A percentile compares a stretch with the other conserved stretches of the same genome.
These are phyloP conservation scores for Pholis gunnellus DNA, from an alignment of 2,113 vertebrate species.

Conservation along the genomic window DNA sequence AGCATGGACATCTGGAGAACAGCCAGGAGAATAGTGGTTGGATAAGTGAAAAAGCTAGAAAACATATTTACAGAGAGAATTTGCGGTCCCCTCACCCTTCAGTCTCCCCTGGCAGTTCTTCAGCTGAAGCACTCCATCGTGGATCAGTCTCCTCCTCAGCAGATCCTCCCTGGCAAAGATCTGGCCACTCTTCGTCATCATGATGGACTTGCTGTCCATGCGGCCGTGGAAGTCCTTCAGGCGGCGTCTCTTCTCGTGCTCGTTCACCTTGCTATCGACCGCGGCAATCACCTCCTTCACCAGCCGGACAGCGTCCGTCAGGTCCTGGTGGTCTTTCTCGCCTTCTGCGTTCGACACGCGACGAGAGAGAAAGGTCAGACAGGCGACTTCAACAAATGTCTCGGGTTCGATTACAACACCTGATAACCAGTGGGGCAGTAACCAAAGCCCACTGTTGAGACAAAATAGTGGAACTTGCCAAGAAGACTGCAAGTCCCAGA, in stretches of 20 bases:
- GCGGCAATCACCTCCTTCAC: constrained; percentile 92
- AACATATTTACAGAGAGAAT: not conserved
- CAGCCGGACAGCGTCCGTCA: constrained; percentile 87
- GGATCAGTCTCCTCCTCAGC: constrained; percentile 89
- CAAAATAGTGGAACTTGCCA: no score
- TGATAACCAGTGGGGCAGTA: no score
- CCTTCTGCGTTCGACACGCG: not conserved
- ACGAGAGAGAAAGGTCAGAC: not conserved
- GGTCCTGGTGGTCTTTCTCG: constrained; percentile 87
- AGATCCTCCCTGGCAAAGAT: constrained; percentile 96
- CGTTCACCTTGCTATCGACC: constrained; percentile 93
- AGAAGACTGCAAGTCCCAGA: no score
- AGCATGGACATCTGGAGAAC: constrained; percentile 90
- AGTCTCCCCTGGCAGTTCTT: constrained; percentile 87
- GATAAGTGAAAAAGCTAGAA: not conserved
- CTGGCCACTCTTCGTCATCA: constrained; percentile 96
- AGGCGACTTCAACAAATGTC: no score
- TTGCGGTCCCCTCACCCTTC: constrained; percentile 85
- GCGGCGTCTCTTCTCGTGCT: constrained; percentile 92
- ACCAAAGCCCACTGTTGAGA: not conserved
- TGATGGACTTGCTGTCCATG: constrained; percentile 95
- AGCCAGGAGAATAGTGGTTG: not conserved
- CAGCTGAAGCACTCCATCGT: constrained; percentile 91
- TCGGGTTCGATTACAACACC: no score
- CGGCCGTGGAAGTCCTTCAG: constrained; percentile 91